These are phyloP conservation scores for Gobionotothen gibberifrons DNA, from an alignment of 2,797 vertebrate species.

Conservation along the genomic window DNA sequence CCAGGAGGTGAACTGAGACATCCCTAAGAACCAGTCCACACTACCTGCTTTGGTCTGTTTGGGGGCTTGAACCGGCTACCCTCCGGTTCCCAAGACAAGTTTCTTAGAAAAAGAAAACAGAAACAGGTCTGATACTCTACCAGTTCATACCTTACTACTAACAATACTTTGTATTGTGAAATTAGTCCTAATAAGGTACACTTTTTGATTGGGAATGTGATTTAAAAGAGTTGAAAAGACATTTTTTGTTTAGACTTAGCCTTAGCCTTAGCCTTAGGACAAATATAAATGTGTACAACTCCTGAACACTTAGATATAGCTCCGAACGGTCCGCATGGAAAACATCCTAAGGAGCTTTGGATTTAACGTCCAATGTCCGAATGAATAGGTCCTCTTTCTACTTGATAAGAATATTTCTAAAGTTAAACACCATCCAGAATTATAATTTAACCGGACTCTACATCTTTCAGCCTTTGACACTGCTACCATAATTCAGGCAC, in stretches of 20 bases:
- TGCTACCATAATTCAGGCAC: constrained; percentile 31
- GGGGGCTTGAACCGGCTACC: too few relatives aligned
- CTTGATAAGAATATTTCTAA: background rate
- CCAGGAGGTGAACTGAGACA: too few relatives aligned
- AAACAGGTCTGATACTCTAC: background rate
- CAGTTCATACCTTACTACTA: background rate
- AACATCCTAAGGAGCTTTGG: background rate
- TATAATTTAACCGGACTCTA: constrained; percentile 2
- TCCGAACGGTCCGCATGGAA: background rate
- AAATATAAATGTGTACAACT: background rate
- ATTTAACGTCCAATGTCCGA: constrained; percentile 1
- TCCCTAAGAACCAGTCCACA: too few relatives aligned
- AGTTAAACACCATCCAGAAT: constrained; percentile 2
- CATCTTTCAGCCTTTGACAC: constrained; percentile 29
- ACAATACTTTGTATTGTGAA: background rate
- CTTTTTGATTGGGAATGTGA: too few relatives aligned
- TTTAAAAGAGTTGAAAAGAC: too few relatives aligned
- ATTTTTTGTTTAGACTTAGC: too few relatives aligned
- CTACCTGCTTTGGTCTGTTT: too few relatives aligned
- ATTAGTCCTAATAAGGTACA: background rate
- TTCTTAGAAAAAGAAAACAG: background rate
- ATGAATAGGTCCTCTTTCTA: background rate
- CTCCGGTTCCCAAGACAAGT: too few relatives aligned
- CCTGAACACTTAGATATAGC: constrained; percentile 1
- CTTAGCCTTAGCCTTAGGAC: background rate